Conservation (phyloP, 92 coral and sea anemone species). For the Hydrozoanthus gracilis region DNA sequence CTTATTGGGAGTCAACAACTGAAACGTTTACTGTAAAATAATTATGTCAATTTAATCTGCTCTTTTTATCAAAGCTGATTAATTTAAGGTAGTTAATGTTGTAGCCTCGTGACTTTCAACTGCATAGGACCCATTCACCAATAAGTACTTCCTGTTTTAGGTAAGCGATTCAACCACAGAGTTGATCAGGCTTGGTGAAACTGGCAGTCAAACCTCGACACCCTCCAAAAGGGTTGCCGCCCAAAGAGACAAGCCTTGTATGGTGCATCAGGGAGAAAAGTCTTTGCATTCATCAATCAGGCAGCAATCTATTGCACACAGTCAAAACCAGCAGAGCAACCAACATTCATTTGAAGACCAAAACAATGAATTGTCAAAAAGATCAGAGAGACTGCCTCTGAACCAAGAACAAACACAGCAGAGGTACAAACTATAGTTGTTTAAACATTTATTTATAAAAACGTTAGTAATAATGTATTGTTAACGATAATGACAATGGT, state of each 20-base stretch:
- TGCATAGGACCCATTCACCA: too few species aligned
- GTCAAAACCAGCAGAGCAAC: neutral
- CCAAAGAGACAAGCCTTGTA: constrained; percentile 2
- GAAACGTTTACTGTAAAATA: too few species aligned
- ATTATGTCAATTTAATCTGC: too few species aligned
- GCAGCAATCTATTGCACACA: neutral
- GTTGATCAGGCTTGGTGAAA: constrained; percentile 79
- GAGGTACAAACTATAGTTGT: neutral
- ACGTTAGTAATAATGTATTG: neutral
- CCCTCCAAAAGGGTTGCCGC: constrained; percentile 11
- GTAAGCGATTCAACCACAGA: constrained; percentile 89
- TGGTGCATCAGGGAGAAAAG: constrained; percentile 1
- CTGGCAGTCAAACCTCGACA: constrained; percentile 49
- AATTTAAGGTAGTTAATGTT: neutral
- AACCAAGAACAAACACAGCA: neutral
- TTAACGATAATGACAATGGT: neutral
- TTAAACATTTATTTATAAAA: neutral
- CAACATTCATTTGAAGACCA: constrained; percentile 4
- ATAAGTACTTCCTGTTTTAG: neutral
- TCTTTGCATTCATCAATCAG: neutral
- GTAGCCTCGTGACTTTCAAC: too few species aligned
- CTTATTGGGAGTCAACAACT: too few species aligned
- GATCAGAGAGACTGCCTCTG: neutral
- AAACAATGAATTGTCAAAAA: neutral
- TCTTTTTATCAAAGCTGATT: neutral